Base-by-base conservation (phyloP, 2,888 invertebrate species). In the Ganaspis brasiliensis region DNA sequence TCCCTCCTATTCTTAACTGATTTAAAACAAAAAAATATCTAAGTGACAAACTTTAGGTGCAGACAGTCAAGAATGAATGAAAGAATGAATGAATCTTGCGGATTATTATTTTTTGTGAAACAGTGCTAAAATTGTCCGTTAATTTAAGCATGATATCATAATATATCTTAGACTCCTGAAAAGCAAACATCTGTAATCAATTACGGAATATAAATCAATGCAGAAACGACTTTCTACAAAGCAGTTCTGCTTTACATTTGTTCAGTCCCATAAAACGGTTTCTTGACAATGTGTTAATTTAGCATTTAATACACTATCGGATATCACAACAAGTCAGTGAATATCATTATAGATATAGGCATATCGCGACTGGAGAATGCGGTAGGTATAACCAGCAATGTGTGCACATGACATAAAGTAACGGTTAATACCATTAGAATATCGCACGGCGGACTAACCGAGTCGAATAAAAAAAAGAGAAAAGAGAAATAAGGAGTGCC, bases 391-490 rank as follows among this genome's bases (percentile, higher is more conserved):
- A 9, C n/a, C 40, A 45, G 24, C 24, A 67, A 67, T 67, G 40
- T 63, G 63, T 40, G 21, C 37, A 45, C 19, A 67, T n/a, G 71
- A 74, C 57, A 71, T 79, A 82, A 86, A 81, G 82, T 84, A 85
- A 85, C 83, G 84, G 80, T 81, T 85, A 87, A 87, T 86, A 87
- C 84, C 86, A 87, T 89, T 88, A 85, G 86, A 87, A 85, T 85
- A 86, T 86, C 86, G 81, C 86, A 84, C 76, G 63, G 76, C 76
- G 63, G 76, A 73, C 80, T 78, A 76, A 75, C 78, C 52, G 76
- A 76, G 78, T 72, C 80, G 79, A 81, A 81, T 77, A 82, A 82
- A 67, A 24, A 63, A 35, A 72, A 63, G 57, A 75, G 31, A 63
- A 70, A 77, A 78, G 67, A 71, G 67, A 79, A 76, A 16, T 71